phyloP scores from a whole-genome alignment of 2,113 vertebrate species.

The Mastomys coucha region DNA sequence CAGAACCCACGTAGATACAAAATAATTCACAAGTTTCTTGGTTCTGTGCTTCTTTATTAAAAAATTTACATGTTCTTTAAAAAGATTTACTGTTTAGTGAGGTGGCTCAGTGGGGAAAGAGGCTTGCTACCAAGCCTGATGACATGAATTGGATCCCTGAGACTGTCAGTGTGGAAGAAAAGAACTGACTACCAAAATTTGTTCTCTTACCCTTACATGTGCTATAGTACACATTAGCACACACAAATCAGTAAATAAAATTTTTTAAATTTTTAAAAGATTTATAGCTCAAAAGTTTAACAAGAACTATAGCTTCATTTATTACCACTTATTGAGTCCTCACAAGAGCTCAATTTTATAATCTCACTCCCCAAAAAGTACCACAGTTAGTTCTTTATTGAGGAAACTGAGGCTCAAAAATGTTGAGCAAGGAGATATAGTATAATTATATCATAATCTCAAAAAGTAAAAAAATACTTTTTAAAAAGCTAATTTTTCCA shows the following conservation, averaged over 20 bases:
- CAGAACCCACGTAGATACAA: slow-evolving; percentile 30
- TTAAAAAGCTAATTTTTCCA: slow-evolving; percentile 43
- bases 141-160: background rate
- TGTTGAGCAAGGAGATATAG: background rate
- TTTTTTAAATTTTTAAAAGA: background rate
- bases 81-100: background rate
- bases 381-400: slow-evolving; percentile 34
- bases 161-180: background rate
- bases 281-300: slow-evolving; percentile 34
- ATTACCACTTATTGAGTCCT: slow-evolving; percentile 16
- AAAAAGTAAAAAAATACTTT: background rate
- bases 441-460: background rate
- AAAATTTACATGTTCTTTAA: slow-evolving; percentile 36
- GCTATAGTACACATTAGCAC: too few species aligned
- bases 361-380: slow-evolving; percentile 34
- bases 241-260: background rate
- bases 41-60: slow-evolving; percentile 59
- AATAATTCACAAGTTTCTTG: slow-evolving; percentile 37
- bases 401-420: slow-evolving; percentile 18
- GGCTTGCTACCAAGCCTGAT: background rate
- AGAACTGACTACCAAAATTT: background rate
- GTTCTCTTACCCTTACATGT: background rate
- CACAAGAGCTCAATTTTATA: slow-evolving; percentile 39
- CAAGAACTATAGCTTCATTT: slow-evolving; percentile 25
- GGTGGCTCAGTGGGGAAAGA: background rate